These are phyloP conservation scores for Mesorhabditis spiculigera DNA, from an alignment of 2,888 invertebrate species.

Conservation along the genomic window DNA sequence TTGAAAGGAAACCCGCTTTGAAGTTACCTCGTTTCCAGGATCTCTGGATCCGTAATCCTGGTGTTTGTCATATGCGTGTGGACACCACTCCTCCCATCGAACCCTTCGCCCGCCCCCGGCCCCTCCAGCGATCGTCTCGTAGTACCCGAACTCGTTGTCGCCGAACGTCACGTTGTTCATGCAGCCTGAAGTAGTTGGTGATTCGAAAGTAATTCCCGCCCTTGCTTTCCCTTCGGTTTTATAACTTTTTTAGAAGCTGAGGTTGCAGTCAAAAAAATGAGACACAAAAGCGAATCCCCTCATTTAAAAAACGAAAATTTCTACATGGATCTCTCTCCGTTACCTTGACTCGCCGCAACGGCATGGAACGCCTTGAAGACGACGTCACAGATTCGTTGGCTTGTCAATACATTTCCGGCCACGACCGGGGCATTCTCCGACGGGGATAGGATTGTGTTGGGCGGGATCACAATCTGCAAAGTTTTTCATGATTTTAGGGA, in stretches of 20 bases:
- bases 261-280: not conserved
- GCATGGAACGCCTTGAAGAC: constrained; percentile 81
- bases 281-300: not conserved
- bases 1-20: too few relatives aligned
- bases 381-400: constrained; percentile 93
- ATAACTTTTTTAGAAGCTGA: not conserved
- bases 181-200: constrained; percentile 69
- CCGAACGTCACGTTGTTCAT: constrained; percentile 99
- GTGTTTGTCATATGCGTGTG: constrained; percentile 99
- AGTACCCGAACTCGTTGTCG: constrained; percentile 85
- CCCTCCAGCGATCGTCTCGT: constrained; percentile 96
- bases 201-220: not conserved
- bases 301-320: not conserved
- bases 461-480: constrained; percentile 58
- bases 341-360: constrained; percentile 74
- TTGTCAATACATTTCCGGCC: constrained; percentile 95
- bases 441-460: constrained; percentile 82
- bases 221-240: not conserved
- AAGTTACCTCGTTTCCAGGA: too few relatives aligned
- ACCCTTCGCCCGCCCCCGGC: constrained; percentile 65
- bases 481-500: not conserved
- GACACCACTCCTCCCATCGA: constrained; percentile 86
- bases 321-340: not conserved
- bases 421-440: constrained; percentile 92
- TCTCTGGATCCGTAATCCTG: constrained; percentile 94